These are phyloP conservation scores for Pocillopora verrucosa DNA, from an alignment of 64 coral and sea anemone species.

Conservation along the genomic window DNA sequence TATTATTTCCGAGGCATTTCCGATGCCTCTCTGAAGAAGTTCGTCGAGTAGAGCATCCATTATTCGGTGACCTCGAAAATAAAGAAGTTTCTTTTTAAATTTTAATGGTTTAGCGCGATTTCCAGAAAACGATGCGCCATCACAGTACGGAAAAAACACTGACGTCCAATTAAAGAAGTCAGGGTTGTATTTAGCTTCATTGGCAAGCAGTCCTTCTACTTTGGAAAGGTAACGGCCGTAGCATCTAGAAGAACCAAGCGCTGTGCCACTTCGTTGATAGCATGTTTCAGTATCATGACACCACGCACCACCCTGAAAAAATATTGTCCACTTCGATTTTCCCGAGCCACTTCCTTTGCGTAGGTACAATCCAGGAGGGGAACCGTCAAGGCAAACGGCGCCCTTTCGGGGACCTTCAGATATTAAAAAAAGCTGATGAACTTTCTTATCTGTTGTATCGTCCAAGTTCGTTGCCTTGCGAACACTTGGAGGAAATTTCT, in stretches of 20 bases:
- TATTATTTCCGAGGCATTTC: constrained; percentile 41
- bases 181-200: constrained; percentile 27
- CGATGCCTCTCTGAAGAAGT: constrained; percentile 19
- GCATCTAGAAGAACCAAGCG: constrained; percentile 29
- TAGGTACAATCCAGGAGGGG: constrained; percentile 48
- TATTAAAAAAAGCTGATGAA: constrained; percentile 4
- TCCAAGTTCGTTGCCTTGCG: too few species aligned
- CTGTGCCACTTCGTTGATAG: constrained; percentile 7
- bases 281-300: constrained; percentile 17
- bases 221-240: too few species aligned
- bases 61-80: constrained; percentile 37
- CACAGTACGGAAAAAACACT: constrained; percentile 37
- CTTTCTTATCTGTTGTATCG: background rate
- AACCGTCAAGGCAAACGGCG: constrained; percentile 45
- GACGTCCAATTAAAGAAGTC: constrained; percentile 36
- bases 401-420: background rate
- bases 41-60: constrained; percentile 31
- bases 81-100: constrained; percentile 22
- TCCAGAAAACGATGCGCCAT: constrained; percentile 48
- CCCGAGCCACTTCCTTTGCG: constrained; percentile 15
- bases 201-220: constrained; percentile 35
- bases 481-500: background rate
- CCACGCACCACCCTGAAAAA: constrained; percentile 53
- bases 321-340: constrained; percentile 54
- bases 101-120: constrained; percentile 1